These are phyloP conservation scores for Pseudopipra pipra DNA, from an alignment of 2,113 vertebrate species.

Conservation along the genomic window DNA sequence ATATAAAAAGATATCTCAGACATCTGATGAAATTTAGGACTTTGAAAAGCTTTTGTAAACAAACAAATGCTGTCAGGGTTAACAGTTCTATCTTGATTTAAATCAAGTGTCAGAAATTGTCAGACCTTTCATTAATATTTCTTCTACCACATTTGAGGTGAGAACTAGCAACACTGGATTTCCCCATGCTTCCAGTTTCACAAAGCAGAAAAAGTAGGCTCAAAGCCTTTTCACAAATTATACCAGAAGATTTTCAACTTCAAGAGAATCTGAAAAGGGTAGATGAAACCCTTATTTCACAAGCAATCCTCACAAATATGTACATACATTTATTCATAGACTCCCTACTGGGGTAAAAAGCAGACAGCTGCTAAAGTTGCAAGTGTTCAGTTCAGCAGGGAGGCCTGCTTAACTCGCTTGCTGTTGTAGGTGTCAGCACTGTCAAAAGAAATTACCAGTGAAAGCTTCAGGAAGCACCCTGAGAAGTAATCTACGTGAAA, in stretches of 20 bases:
- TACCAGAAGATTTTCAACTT: not conserved
- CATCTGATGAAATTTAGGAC: not conserved
- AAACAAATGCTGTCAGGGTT: not conserved
- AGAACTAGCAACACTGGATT: not conserved
- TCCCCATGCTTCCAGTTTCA: not conserved
- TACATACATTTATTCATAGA: conserved; percentile 59
- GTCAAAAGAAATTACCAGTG: conserved; percentile 33
- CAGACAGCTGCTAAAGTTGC: conserved; percentile 32
- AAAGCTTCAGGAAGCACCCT: conserved; percentile 7
- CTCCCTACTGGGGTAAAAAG: conserved; percentile 44
- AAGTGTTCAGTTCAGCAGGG: conserved; percentile 51
- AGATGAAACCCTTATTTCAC: not conserved
- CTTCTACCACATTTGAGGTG: not conserved
- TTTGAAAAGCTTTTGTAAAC: not conserved
- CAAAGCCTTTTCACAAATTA: not conserved
- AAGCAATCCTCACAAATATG: conserved; percentile 1
- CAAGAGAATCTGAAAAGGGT: not conserved
- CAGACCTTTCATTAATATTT: not conserved
- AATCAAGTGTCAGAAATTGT: not conserved
- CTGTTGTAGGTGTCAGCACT: conserved; percentile 30
- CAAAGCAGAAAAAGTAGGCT: not conserved
- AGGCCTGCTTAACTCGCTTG: conserved; percentile 25
- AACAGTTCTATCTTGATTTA: not conserved
- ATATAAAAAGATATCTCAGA: not conserved
- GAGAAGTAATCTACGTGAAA: not conserved